Evolutionary conservation across 2,888 invertebrate species (phyloP), one percentile per base, ranked within the genome.

Genomic region (Eustalomyia histrio): DNA sequence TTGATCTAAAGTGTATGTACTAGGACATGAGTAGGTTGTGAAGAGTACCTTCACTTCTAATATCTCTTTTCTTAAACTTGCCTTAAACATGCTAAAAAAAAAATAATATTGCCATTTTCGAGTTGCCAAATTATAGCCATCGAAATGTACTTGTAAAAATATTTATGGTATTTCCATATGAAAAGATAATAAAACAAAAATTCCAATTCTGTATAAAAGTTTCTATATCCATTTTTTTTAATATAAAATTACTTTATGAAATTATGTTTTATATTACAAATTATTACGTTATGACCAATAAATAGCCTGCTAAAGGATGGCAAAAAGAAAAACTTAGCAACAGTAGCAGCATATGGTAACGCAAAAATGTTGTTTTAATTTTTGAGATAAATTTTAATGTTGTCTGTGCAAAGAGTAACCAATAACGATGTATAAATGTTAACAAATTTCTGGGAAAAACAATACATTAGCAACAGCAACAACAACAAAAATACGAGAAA

Each of bases 361-460:
- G 43, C 43, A 47, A 47, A 47, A 47, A 47, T 47, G 43, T n/a
- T 47, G 43, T 47, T 47, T 47, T 47, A 14, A 4, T 29, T 47
- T 47, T 47, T 47, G 14, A 47, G 1, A 47, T 47, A n/a, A 47
- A 47, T 47, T 47, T 4, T 7, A n/a, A n/a, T n/a, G n/a, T n/a
- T n/a, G 12, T 14, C 4, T 47, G 43, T 47, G 43, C 43, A 3
- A 47, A 39, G 5, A n/a, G 43, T n/a, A 47, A 5, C 43, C 43
- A n/a, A 47, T 47, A 47, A 47, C n/a, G 43, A 47, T 47, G 43
- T n/a, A 47, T 47, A 47, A 47, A 47, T 47, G 43, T 12, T 39
- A 12, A 14, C n/a, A 4, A n/a, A n/a, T 7, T 47, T 47, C 2
- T 14, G 43, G n/a, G 2, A 47, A 47, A 47, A 47, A 47, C 10